Base-by-base conservation (phyloP, 2,888 invertebrate genomes). In the Pedicia rivosa region DNA sequence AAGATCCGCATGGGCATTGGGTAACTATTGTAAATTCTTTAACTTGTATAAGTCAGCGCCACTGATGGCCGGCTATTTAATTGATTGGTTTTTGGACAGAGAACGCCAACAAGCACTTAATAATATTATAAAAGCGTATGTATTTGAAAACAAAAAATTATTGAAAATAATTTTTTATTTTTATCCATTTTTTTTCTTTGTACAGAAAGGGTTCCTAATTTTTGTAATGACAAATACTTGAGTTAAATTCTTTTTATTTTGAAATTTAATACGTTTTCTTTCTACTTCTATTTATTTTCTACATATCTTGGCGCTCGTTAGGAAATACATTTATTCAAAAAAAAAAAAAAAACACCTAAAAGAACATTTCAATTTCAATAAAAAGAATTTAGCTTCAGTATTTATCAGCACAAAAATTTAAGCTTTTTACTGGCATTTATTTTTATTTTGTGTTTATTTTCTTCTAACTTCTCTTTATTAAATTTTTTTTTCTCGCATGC, bases 51-150 rank as follows among this genome's bases (percentile, higher is more conserved):
- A 73, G 53, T 64, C 66, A 42, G 83, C 97, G 27, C 97, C 97
- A 14, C 72, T 83, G 55, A 97, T 98, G 97, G 82, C 90, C 31
- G 87, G 87, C 40, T 92, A 87, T 65, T 72, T 99, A 47, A 84
- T 98, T 67, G 95, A 97, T 66, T 92, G 95, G 91, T 97, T 97
- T 71, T 75, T 91, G 56, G 86, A 91, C 46, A 72, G 97, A 54
- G 94, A 95, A 62, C 71, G 98, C 55, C 92, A 87, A 65, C 66
- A 69, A 50, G 95, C 92, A 52, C 70, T 97, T 55, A 91, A 83
- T 65, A 74, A 76, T 59, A 83, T 97, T 62, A 74, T 94, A 48
- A 97, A 92, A 78, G 80, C 92, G 94, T 98, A 87, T 70, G 94
- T 91, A 74, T 62, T 38, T 26, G 22, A 26, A 43, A 20, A 20